These are phyloP conservation scores for Nothobranchius kuhntae DNA, from an alignment of 2,113 vertebrate species.

Conservation along the genomic window DNA sequence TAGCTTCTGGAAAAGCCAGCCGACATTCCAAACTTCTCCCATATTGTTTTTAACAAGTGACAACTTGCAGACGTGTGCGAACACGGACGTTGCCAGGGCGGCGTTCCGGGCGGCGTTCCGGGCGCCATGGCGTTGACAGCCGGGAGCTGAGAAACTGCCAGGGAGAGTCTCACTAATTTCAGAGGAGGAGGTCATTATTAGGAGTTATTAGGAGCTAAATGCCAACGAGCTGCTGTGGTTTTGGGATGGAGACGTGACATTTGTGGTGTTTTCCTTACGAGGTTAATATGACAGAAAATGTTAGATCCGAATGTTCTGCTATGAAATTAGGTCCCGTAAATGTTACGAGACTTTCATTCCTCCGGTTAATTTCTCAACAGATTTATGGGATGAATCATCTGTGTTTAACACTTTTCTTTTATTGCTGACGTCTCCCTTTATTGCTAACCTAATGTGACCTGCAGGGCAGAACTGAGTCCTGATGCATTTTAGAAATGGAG, in stretches of 20 bases:
- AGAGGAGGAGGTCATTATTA: slow-evolving; percentile 42
- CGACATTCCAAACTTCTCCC: slow-evolving; percentile 62
- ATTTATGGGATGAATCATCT: too few relatives aligned
- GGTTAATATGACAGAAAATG: slow-evolving; percentile 1
- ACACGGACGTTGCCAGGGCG: slow-evolving; percentile 51
- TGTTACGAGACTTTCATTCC: slow-evolving; percentile 11
- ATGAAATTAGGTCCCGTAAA: slow-evolving; percentile 30
- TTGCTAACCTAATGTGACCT: too few relatives aligned
- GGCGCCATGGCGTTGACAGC: slow-evolving; percentile 64
- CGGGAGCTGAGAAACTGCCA: slow-evolving; percentile 40
- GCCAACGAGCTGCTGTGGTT: slow-evolving; percentile 11
- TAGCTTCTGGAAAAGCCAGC: slow-evolving; percentile 32
- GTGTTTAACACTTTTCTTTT: too few relatives aligned
- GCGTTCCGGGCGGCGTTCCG: too few relatives aligned
- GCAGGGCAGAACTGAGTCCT: too few relatives aligned
- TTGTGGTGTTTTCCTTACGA: slow-evolving; percentile 26
- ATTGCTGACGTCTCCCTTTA: too few relatives aligned
- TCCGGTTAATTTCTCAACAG: slow-evolving; percentile 27
- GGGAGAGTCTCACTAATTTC: slow-evolving; percentile 38
- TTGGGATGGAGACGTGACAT: slow-evolving; percentile 18
- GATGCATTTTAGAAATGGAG: too few relatives aligned
- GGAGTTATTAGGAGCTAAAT: slow-evolving; percentile 17
- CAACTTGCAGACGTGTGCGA: slow-evolving; percentile 55
- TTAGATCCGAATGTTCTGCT: slow-evolving; percentile 40
- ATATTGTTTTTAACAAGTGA: slow-evolving; percentile 74